Evolutionary conservation across 1,140 invertebrate genomes (phyloP).

Genomic region (Drosophila rhopaloa): DNA sequence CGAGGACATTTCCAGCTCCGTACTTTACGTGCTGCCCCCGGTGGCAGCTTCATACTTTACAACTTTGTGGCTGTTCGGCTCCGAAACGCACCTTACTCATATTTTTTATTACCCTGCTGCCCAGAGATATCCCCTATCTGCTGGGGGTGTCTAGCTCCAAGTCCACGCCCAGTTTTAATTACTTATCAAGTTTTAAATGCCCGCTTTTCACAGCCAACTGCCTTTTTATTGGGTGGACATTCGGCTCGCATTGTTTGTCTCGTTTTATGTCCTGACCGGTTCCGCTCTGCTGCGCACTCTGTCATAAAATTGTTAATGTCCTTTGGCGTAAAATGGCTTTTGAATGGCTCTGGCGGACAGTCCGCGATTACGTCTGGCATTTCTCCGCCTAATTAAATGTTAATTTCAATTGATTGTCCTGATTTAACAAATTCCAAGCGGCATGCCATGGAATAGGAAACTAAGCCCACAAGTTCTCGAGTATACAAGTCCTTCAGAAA

Average conservation of each 20-base stretch:
- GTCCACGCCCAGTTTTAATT: conserved; percentile 54
- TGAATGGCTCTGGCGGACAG: conserved; percentile 48
- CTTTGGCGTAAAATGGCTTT: conserved; percentile 61
- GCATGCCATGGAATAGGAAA: conserved; percentile 1
- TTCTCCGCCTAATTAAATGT: conserved; percentile 76
- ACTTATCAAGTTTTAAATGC: conserved; percentile 79
- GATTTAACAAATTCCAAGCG: conserved; percentile 24
- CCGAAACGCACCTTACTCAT: conserved; percentile 45
- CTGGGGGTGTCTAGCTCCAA: background rate
- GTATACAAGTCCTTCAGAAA: conserved; percentile 21
- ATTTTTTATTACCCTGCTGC: conserved; percentile 40
- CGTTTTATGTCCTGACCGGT: conserved; percentile 53
- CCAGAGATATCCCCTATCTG: conserved; percentile 31
- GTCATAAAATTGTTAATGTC: conserved; percentile 76
- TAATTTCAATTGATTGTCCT: conserved; percentile 72
- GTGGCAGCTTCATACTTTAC: conserved; percentile 44
- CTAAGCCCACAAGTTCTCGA: conserved; percentile 34
- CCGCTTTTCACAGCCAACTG: conserved; percentile 66
- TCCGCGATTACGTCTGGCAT: conserved; percentile 47
- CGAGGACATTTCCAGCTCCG: background rate
- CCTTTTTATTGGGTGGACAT: conserved; percentile 71
- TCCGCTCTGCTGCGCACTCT: conserved; percentile 37
- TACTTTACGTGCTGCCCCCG: conserved; percentile 35
- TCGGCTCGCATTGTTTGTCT: conserved; percentile 49
- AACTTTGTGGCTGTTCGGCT: conserved; percentile 35